Evolutionary conservation across 2,113 vertebrate genomes (phyloP).

Genomic region (Petroica traversi): DNA sequence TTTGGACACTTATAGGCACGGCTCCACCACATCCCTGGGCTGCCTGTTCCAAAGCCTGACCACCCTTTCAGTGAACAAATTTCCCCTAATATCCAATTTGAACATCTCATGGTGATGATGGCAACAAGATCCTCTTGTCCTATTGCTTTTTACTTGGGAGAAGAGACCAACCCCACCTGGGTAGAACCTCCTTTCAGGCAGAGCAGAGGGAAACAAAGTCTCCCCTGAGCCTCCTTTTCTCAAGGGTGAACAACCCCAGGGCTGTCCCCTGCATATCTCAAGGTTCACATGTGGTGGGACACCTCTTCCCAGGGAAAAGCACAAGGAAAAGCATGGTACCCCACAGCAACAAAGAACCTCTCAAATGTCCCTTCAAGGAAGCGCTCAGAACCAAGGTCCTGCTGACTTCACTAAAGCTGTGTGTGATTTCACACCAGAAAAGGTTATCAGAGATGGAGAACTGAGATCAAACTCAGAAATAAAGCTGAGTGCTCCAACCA

Average conservation of each 20-base stretch:
- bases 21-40: neutral
- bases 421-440: neutral
- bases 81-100: neutral
- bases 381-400: neutral
- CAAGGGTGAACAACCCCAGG: neutral
- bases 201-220: neutral
- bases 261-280: neutral
- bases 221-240: neutral
- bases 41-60: neutral
- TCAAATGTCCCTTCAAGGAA: neutral
- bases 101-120: neutral
- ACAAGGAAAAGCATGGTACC: no score
- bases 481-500: conserved; percentile 14
- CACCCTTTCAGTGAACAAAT: neutral
- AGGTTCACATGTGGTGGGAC: neutral
- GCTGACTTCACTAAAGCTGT: neutral
- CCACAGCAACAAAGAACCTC: neutral
- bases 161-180: neutral
- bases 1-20: neutral
- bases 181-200: neutral
- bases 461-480: conserved; percentile 1
- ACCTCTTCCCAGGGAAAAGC: neutral
- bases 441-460: neutral
- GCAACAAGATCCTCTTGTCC: neutral
- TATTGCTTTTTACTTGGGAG: neutral